These are phyloP conservation scores for Ashinkailepas kermadecensis DNA, from an alignment of 2,888 invertebrate species.

Conservation along the genomic window DNA sequence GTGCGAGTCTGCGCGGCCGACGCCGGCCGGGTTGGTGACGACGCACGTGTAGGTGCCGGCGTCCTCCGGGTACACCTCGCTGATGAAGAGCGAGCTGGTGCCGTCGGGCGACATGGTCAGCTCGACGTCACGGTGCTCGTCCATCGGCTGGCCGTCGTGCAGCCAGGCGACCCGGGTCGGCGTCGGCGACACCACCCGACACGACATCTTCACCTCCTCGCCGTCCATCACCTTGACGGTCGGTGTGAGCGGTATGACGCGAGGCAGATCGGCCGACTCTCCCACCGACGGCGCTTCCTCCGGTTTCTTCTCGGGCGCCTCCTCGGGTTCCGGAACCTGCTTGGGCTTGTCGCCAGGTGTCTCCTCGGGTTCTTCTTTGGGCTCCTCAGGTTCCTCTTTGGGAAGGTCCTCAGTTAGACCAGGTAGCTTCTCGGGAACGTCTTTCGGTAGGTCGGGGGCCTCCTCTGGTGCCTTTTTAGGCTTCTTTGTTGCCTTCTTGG, in stretches of 20 bases:
- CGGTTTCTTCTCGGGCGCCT: not conserved
- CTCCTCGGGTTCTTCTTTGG: not conserved
- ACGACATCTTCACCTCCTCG: slow-evolving; percentile 66
- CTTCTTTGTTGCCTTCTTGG: not conserved
- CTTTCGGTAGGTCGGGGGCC: too few relatives aligned
- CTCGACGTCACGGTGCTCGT: slow-evolving; percentile 60
- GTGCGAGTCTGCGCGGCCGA: not conserved
- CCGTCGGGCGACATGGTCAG: slow-evolving; percentile 66
- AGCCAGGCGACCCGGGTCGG: slow-evolving; percentile 72
- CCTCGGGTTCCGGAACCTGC: not conserved
- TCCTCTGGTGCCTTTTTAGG: too few relatives aligned
- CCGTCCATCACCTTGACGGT: slow-evolving; percentile 75
- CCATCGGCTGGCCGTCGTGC: slow-evolving; percentile 63
- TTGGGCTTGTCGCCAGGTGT: too few relatives aligned
- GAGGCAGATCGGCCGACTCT: not conserved
- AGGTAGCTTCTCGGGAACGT: too few relatives aligned
- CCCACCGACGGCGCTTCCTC: not conserved
- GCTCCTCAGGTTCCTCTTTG: not conserved
- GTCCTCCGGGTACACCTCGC: slow-evolving; percentile 85
- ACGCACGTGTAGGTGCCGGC: slow-evolving; percentile 76
- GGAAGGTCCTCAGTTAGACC: too few relatives aligned
- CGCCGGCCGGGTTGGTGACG: slow-evolving; percentile 74
- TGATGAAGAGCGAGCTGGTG: slow-evolving; percentile 67
- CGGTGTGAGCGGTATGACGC: slow-evolving; percentile 58
- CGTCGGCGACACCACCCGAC: slow-evolving; percentile 69